A percentile compares a stretch with the other conserved stretches of the same genome.
Evolutionary conservation across 2,113 vertebrate genomes (phyloP).

Genomic region (Trematocara macrostoma): DNA sequence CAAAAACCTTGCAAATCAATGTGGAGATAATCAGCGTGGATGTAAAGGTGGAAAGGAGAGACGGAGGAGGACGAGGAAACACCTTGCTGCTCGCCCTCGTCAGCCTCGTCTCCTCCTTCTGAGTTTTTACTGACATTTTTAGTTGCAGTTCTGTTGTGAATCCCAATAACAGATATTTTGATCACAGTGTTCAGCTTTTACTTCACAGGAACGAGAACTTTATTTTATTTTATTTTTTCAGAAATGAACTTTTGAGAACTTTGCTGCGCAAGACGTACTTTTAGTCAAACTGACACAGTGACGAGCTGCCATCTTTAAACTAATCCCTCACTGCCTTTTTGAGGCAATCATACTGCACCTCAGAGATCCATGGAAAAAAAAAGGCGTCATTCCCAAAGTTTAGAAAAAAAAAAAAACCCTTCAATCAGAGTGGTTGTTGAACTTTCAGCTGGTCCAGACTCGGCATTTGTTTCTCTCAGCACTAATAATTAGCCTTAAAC

Average conservation of each 20-base stretch:
- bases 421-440: slow-evolving; percentile 67
- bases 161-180: slow-evolving; percentile 36
- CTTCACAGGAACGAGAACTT: slow-evolving; percentile 27
- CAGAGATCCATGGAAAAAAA: slow-evolving; percentile 52
- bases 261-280: slow-evolving; percentile 47
- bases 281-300: slow-evolving; percentile 60
- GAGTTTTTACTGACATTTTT: slow-evolving; percentile 42
- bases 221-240: slow-evolving; percentile 4
- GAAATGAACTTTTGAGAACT: slow-evolving; percentile 38
- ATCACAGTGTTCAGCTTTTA: slow-evolving; percentile 61
- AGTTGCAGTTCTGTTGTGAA: slow-evolving; percentile 42
- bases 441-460: slow-evolving; percentile 56
- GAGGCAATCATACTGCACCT: slow-evolving; percentile 67
- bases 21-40: slow-evolving; percentile 75
- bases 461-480: slow-evolving; percentile 63
- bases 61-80: slow-evolving; percentile 50
- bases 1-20: slow-evolving; percentile 76
- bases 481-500: slow-evolving; percentile 79
- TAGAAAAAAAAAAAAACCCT: background rate
- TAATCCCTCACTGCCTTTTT: slow-evolving; percentile 58
- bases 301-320: slow-evolving; percentile 69
- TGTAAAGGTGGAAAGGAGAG: slow-evolving; percentile 45
- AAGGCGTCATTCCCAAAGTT: slow-evolving; percentile 70
- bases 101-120: slow-evolving; percentile 47
- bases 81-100: slow-evolving; percentile 65